Evolutionary conservation across 1,140 invertebrate genomes (phyloP).

Genomic region (Neodiprion lecontei): DNA sequence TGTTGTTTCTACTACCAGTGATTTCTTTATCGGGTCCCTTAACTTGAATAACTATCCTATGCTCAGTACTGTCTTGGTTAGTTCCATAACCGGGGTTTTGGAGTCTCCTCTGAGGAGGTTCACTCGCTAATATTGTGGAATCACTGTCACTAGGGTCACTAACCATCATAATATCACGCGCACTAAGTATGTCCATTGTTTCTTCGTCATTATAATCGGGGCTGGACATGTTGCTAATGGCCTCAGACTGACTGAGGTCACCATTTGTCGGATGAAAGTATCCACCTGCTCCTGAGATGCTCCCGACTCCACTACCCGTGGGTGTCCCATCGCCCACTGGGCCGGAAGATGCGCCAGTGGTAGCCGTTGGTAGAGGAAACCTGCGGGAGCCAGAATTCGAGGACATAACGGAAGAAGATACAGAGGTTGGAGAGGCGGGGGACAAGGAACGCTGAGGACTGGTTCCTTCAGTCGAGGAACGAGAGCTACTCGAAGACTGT

Average conservation of each 20-base stretch:
- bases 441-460: conserved; percentile 74
- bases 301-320: conserved; percentile 26
- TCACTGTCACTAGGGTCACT: conserved; percentile 87
- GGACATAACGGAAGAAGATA: conserved; percentile 86
- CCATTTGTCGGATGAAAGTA: conserved; percentile 59
- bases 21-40: conserved; percentile 73
- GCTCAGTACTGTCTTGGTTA: conserved; percentile 66
- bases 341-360: conserved; percentile 51
- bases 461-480: conserved; percentile 68
- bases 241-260: conserved; percentile 78
- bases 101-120: conserved; percentile 73
- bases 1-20: conserved; percentile 37
- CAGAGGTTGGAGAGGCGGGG: conserved; percentile 82
- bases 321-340: conserved; percentile 27
- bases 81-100: conserved; percentile 60
- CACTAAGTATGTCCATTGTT: conserved; percentile 69
- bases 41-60: conserved; percentile 85
- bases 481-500: conserved; percentile 68
- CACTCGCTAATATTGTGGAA: conserved; percentile 78
- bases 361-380: conserved; percentile 49
- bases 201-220: conserved; percentile 84
- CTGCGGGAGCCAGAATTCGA: conserved; percentile 67
- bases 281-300: conserved; percentile 25
- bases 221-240: conserved; percentile 86
- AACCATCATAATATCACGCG: conserved; percentile 80